Evolutionary conservation across 2,113 vertebrate species (phyloP).

Genomic region (Esox niger): DNA sequence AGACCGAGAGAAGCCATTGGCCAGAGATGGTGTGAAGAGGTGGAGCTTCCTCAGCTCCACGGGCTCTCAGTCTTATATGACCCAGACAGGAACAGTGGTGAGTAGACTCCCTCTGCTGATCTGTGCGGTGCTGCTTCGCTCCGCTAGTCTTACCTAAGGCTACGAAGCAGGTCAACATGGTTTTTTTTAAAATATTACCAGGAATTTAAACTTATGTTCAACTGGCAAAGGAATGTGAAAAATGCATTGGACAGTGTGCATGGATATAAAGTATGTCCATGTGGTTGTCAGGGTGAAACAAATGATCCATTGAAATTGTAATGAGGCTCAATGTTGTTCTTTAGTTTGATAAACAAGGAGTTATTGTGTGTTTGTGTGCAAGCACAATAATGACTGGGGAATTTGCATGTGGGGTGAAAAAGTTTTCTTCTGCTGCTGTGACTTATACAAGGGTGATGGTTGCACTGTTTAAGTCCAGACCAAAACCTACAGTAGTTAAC

Average conservation of each 20-base stretch:
- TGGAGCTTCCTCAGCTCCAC: slow-evolving; percentile 51
- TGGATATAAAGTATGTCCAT: slow-evolving; percentile 17
- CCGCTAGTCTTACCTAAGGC: not conserved
- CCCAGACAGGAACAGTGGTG: slow-evolving; percentile 49
- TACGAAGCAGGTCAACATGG: not conserved
- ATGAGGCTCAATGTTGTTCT: not conserved
- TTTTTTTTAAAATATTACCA: not conserved
- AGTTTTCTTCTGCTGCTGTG: not conserved
- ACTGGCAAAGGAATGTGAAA: not conserved
- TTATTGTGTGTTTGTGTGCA: no score
- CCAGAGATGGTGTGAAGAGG: slow-evolving; percentile 37
- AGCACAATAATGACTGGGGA: not conserved
- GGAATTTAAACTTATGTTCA: slow-evolving; percentile 8
- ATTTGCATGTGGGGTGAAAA: not conserved
- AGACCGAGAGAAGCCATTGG: slow-evolving; percentile 31
- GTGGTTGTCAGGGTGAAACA: slow-evolving; percentile 12
- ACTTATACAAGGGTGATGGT: not conserved
- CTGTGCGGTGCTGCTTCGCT: not conserved
- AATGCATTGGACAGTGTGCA: not conserved
- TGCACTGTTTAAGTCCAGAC: not conserved
- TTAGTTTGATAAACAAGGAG: not conserved
- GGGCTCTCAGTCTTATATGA: slow-evolving; percentile 45
- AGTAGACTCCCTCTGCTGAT: slow-evolving; percentile 22
- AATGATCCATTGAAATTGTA: slow-evolving; percentile 2
- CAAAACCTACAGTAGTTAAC: not conserved